A percentile compares a stretch with the other conserved stretches of the same genome.
These are phyloP conservation scores for Pristionchus maxplancki DNA, from an alignment of 2,888 invertebrate species.

Conservation along the genomic window DNA sequence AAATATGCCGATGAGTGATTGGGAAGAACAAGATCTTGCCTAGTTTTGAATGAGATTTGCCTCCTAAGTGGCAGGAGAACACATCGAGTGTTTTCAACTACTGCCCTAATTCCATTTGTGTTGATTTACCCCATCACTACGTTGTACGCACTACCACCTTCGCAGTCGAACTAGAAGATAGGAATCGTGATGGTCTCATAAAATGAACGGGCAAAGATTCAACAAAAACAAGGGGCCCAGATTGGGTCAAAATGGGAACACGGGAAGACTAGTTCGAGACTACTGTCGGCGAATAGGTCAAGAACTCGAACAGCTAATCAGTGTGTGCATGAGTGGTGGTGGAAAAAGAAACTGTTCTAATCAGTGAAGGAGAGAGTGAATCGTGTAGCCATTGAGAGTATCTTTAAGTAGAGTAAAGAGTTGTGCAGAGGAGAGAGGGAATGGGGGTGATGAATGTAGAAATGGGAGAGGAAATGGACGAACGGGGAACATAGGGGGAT, in stretches of 20 bases:
- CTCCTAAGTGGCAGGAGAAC: neutral
- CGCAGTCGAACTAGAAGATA: neutral
- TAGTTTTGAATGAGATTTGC: neutral
- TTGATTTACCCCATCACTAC: neutral
- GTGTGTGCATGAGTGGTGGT: neutral
- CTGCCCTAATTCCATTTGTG: neutral
- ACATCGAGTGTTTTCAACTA: constrained; percentile 7
- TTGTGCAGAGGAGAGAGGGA: neutral
- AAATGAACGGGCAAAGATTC: neutral
- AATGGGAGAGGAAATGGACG: neutral
- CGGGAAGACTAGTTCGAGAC: neutral
- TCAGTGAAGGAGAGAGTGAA: neutral
- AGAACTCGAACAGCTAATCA: constrained; percentile 30
- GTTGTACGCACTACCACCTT: neutral
- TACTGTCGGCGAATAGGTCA: neutral
- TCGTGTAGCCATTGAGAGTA: neutral
- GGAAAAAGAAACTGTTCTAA: constrained; percentile 39
- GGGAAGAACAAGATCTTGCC: neutral
- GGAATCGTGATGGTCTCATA: neutral
- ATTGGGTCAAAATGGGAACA: neutral
- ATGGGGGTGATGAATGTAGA: neutral
- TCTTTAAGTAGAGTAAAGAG: constrained; percentile 13
- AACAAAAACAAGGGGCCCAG: too few relatives aligned
- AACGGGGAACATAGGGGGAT: neutral
- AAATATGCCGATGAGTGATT: neutral